Evolutionary conservation across 2,797 vertebrate species (phyloP), one percentile per base, ranked within the genome.

Genomic region (Lutra lutra): DNA sequence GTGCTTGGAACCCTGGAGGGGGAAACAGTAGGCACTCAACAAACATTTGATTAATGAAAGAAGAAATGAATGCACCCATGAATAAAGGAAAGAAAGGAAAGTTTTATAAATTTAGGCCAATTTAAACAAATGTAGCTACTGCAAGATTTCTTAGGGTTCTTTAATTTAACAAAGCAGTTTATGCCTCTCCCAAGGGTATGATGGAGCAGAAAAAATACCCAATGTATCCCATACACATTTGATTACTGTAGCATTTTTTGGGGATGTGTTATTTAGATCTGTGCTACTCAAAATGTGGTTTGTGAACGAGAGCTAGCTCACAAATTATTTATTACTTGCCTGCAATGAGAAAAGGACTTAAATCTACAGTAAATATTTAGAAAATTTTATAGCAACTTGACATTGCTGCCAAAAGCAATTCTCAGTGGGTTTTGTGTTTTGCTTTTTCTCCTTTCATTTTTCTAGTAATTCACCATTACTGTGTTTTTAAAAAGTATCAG

Each of bases 331-430:
- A 75, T 46, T 58, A 64, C 14, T 86, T 86, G n/a, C 35, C 15
- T 79, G 10, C 35, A 95, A 29, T 94, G 9, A 89, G 10, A 92
- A 92, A 92, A 88, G 66, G 51, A 77, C 1, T 38, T 58, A 92
- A 95, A 89, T n/a, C 5, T 3, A 38, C 35, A 90, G 46, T 77
- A 14, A 83, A 51, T 43, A 48, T 82, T 91, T 54, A 86, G 38
- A 96, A 94, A 60, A 88, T 48, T 40, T 60, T 72, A 64, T 14
- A 73, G 46, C 10, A 60, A 66, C 70, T 85, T 93, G 86, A 77
- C 15, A 38, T 14, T 86, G 8, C 62, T 90, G 12, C 23, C 23
- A 83, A 66, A 70, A 95, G 13, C 43, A 5, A 83, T 66, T 17
- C 25, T 73, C 58, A 60, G 38, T 29, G 3, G 29, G 12, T 7